Evolutionary conservation across 2,888 invertebrate species (phyloP).

Genomic region (Zootermopsis nevadensis): DNA sequence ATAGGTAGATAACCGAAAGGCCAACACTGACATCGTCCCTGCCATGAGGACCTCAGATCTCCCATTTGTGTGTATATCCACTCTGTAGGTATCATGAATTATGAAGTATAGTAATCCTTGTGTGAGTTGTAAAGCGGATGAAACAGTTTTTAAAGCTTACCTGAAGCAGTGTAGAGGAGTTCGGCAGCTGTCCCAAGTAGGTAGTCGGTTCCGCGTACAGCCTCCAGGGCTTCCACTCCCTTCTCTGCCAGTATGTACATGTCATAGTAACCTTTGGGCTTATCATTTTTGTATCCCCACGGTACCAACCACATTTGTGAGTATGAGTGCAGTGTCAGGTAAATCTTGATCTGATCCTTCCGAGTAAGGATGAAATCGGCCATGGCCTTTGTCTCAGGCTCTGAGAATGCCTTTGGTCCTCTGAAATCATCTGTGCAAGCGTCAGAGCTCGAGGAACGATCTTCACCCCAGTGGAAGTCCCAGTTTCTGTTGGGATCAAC

Average conservation of each 20-base stretch:
- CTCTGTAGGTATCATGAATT: too few relatives aligned
- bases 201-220: conserved; percentile 60
- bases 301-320: conserved; percentile 61
- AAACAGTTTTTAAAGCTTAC: conserved; percentile 39
- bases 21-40: too few relatives aligned
- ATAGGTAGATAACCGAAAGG: too few relatives aligned
- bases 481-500: conserved; percentile 61
- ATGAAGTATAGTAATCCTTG: too few relatives aligned
- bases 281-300: conserved; percentile 57
- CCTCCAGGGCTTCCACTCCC: conserved; percentile 58
- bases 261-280: conserved; percentile 59
- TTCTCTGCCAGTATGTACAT: conserved; percentile 57
- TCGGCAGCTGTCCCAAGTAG: conserved; percentile 60
- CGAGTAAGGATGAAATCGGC: conserved; percentile 58
- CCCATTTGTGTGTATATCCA: too few relatives aligned
- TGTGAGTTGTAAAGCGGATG: too few relatives aligned
- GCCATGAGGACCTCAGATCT: too few relatives aligned
- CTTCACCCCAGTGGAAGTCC: conserved; percentile 60
- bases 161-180: conserved; percentile 57
- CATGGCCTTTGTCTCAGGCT: conserved; percentile 62
- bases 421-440: conserved; percentile 62
- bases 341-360: conserved; percentile 59
- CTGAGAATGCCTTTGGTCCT: conserved; percentile 62
- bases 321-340: conserved; percentile 64
- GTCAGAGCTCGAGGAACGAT: conserved; percentile 55